Evolutionary conservation across 2,888 invertebrate genomes (phyloP).

Genomic region (Theretra japonica): DNA sequence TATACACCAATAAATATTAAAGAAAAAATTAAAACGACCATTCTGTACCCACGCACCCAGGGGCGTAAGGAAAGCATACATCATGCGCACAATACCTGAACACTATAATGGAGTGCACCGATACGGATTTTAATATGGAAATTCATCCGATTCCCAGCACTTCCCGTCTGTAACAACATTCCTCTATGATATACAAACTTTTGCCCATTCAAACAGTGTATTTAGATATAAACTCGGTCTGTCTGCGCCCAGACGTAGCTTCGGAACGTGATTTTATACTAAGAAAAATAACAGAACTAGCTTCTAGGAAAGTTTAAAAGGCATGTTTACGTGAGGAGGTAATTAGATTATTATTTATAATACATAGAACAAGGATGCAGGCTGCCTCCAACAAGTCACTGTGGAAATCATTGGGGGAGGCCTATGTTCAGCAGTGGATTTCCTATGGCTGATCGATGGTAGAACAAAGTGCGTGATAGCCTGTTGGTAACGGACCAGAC

Average conservation of each 20-base stretch:
- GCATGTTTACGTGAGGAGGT: neutral
- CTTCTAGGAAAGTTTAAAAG: neutral
- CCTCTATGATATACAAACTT: conserved; percentile 34
- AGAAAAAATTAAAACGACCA: neutral
- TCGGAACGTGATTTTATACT: neutral
- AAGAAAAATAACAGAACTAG: neutral
- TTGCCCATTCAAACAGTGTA: conserved; percentile 27
- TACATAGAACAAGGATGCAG: too few relatives aligned
- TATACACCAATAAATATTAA: too few relatives aligned
- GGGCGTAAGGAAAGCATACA: conserved; percentile 78
- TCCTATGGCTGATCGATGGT: too few relatives aligned
- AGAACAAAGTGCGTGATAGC: too few relatives aligned
- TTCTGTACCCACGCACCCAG: conserved; percentile 35
- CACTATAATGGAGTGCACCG: conserved; percentile 66
- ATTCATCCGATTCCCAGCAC: conserved; percentile 69
- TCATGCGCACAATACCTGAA: conserved; percentile 70
- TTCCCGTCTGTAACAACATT: conserved; percentile 74
- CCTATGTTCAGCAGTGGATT: too few relatives aligned
- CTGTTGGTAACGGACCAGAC: too few relatives aligned
- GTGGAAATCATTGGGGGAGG: too few relatives aligned
- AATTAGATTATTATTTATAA: neutral
- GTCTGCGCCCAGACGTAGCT: neutral
- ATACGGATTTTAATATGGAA: conserved; percentile 71
- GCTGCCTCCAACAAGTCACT: too few relatives aligned
- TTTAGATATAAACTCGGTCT: conserved; percentile 12